Percentiles rank a stretch among this genome's conserved stretches.
Evolutionary conservation across 2,888 invertebrate species (phyloP).

Genomic region (Fabriciana adippe): DNA sequence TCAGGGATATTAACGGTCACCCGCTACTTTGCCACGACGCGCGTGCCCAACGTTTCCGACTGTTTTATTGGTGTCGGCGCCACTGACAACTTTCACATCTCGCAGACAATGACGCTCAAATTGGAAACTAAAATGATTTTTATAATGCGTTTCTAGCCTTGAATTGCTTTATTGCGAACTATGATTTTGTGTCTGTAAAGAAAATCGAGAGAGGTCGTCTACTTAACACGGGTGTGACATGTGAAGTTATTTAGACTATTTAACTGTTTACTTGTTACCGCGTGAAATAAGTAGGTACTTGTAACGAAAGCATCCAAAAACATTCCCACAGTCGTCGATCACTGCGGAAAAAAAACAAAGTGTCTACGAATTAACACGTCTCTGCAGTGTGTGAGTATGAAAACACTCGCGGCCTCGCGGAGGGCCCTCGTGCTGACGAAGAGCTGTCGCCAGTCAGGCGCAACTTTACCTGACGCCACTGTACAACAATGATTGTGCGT

Average conservation of each 20-base stretch:
- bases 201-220: constrained; percentile 67
- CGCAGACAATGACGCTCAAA: constrained; percentile 77
- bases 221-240: constrained; percentile 77
- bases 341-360: constrained; percentile 76
- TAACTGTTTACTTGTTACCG: constrained; percentile 77
- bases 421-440: constrained; percentile 77
- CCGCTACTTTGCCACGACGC: constrained; percentile 45
- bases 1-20: constrained; percentile 57
- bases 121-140: constrained; percentile 76
- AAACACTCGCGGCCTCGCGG: constrained; percentile 75
- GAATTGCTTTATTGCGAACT: constrained; percentile 62
- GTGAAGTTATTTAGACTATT: constrained; percentile 61
- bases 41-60: constrained; percentile 64
- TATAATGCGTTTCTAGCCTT: constrained; percentile 64
- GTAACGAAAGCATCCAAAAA: constrained; percentile 78
- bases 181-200: constrained; percentile 57
- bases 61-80: constrained; percentile 79
- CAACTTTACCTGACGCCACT: constrained; percentile 54
- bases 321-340: constrained; percentile 81
- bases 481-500: constrained; percentile 55
- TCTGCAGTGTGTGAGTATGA: constrained; percentile 76
- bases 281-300: constrained; percentile 74
- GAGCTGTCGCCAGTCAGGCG: constrained; percentile 61
- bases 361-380: constrained; percentile 82
- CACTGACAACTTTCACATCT: constrained; percentile 78